Conservation (phyloP, 2,888 invertebrate genomes). For the Meliscaeva auricollis region DNA sequence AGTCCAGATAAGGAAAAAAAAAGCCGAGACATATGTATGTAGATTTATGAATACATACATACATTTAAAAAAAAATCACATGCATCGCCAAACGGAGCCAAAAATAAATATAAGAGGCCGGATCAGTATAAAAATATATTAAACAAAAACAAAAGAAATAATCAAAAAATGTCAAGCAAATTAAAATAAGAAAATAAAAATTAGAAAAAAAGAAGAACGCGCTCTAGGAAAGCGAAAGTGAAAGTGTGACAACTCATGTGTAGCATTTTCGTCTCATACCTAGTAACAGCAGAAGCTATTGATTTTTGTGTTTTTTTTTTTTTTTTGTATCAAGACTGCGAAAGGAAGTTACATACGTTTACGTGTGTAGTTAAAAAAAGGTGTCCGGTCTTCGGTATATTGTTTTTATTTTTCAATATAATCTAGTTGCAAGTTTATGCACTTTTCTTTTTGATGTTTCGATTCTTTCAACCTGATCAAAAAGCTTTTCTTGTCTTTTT, state of each 20-base stretch:
- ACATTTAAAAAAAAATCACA: constrained; percentile 12
- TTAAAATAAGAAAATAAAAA: constrained; percentile 7
- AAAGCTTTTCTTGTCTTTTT: no score
- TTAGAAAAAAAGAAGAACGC: background rate
- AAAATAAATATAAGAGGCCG: constrained; percentile 14
- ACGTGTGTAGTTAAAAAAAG: background rate
- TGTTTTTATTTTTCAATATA: no score
- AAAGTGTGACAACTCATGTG: constrained; percentile 12
- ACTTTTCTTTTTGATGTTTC: no score
- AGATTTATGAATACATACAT: background rate
- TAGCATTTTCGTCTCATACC: constrained; percentile 3
- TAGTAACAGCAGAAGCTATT: constrained; percentile 10
- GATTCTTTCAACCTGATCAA: no score
- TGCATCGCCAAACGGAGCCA: background rate
- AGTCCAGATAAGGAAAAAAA: constrained; percentile 8
- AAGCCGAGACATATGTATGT: background rate
- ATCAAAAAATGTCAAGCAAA: no score
- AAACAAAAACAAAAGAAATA: constrained; percentile 22
- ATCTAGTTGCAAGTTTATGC: no score
- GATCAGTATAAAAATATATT: constrained; percentile 4
- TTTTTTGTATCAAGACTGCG: background rate
- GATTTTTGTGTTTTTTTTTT: background rate
- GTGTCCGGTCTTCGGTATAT: no score
- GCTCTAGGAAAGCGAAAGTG: constrained; percentile 15
- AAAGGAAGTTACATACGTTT: background rate